These are phyloP conservation scores for Daktulosphaira vitifoliae DNA, from an alignment of 1,140 invertebrate species.

Conservation along the genomic window DNA sequence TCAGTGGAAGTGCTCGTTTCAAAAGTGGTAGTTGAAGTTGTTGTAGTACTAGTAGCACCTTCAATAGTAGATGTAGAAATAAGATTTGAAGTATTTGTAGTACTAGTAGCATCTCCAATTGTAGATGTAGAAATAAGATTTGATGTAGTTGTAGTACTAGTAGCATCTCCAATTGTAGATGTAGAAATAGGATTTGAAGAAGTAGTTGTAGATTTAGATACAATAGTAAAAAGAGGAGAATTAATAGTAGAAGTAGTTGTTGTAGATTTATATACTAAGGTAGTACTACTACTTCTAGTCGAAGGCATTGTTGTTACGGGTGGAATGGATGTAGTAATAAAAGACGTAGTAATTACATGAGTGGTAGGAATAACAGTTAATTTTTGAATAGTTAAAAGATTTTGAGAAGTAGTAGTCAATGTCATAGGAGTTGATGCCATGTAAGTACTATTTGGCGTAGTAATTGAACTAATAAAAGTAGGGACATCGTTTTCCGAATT, in stretches of 20 bases:
- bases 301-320: neutral
- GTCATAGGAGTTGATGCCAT: neutral
- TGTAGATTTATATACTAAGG: neutral
- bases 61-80: slow-evolving; percentile 2
- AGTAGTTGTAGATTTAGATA: neutral
- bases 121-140: neutral
- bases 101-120: neutral
- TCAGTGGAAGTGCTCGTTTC: neutral
- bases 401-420: neutral
- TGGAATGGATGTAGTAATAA: neutral
- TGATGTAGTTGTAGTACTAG: neutral
- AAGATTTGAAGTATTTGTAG: neutral
- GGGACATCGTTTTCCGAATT: slow-evolving; percentile 9
- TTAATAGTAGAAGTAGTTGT: neutral
- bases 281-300: neutral
- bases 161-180: neutral
- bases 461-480: neutral
- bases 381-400: neutral
- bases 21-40: neutral
- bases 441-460: neutral
- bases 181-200: neutral
- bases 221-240: neutral
- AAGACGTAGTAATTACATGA: neutral
- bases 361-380: neutral
- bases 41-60: neutral